A percentile compares a stretch with the other conserved stretches of the same genome.
These are phyloP conservation scores for Paedocypris sp. DNA, from an alignment of 2,113 vertebrate genomes.

Conservation along the genomic window DNA sequence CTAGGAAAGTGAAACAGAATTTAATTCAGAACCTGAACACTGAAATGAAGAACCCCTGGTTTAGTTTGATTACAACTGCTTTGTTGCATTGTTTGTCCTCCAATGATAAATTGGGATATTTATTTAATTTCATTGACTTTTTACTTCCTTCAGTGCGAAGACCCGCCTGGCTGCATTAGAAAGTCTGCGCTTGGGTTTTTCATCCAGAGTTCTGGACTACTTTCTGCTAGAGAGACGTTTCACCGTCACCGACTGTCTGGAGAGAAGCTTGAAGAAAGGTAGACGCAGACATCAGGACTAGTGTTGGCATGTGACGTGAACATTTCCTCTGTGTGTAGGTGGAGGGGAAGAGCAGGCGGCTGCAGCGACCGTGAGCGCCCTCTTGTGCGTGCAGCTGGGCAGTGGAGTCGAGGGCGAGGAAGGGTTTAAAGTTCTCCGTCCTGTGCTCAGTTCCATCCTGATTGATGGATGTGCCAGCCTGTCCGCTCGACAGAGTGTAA, in stretches of 20 bases:
- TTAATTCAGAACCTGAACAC: too few relatives aligned
- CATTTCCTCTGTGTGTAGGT: slow-evolving; percentile 59
- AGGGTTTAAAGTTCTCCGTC: slow-evolving; percentile 70
- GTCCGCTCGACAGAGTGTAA: slow-evolving; percentile 78
- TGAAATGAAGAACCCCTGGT: too few relatives aligned
- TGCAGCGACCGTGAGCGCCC: slow-evolving; percentile 67
- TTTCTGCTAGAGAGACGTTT: slow-evolving; percentile 77
- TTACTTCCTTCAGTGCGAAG: slow-evolving; percentile 60
- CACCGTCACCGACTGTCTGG: slow-evolving; percentile 75
- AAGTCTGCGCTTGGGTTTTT: slow-evolving; percentile 72
- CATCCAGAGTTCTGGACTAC: slow-evolving; percentile 68
- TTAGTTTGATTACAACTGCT: too few relatives aligned
- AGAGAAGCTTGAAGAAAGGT: slow-evolving; percentile 91
- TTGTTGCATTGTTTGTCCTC: too few relatives aligned
- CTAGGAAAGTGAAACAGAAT: too few relatives aligned
- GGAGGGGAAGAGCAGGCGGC: slow-evolving; percentile 82
- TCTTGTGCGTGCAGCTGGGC: slow-evolving; percentile 89
- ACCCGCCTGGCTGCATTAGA: slow-evolving; percentile 72
- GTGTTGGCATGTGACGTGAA: too few relatives aligned
- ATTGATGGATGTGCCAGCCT: slow-evolving; percentile 67
- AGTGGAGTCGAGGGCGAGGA: slow-evolving; percentile 76
- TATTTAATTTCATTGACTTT: neutral
- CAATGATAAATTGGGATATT: too few relatives aligned
- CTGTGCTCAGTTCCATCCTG: slow-evolving; percentile 68
- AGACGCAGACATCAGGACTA: slow-evolving; percentile 42